Percentiles rank a stretch among this genome's conserved stretches.
Conservation (phyloP, 64 coral and sea anemone species). For the Stichodactyla mertensii region DNA sequence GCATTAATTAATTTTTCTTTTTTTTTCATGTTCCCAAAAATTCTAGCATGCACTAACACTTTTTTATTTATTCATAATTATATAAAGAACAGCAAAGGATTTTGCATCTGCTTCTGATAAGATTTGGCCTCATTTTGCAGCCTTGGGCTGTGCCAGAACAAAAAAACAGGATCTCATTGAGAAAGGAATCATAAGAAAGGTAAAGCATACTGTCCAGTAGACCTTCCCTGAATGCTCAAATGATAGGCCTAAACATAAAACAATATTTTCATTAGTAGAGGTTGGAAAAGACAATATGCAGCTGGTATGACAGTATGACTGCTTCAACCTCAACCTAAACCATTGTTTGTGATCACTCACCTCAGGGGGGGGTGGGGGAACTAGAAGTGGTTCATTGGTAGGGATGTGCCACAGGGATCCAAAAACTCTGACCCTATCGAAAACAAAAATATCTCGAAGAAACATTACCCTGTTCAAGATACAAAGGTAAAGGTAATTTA, state of each 20-base stretch:
- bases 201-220: background rate
- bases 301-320: no score
- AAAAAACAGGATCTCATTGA: slow-evolving; percentile 83
- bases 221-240: background rate
- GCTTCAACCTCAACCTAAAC: no score
- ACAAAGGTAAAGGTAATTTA: no score
- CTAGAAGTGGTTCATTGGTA: no score
- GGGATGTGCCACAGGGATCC: no score
- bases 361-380: no score
- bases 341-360: no score
- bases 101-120: slow-evolving; percentile 99
- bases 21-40: background rate
- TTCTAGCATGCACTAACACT: background rate
- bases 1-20: background rate
- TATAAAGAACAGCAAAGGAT: slow-evolving; percentile 69
- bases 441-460: no score
- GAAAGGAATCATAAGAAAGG: slow-evolving; percentile 94
- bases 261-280: background rate
- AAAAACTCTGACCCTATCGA: no score
- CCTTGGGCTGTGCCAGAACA: slow-evolving; percentile 62
- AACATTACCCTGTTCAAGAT: no score
- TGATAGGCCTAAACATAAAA: background rate
- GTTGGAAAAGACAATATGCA: no score
- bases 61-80: background rate
- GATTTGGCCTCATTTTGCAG: slow-evolving; percentile 99